phyloP scores from a whole-genome alignment of 2,113 vertebrate species.

The Syngnathus typhle region DNA sequence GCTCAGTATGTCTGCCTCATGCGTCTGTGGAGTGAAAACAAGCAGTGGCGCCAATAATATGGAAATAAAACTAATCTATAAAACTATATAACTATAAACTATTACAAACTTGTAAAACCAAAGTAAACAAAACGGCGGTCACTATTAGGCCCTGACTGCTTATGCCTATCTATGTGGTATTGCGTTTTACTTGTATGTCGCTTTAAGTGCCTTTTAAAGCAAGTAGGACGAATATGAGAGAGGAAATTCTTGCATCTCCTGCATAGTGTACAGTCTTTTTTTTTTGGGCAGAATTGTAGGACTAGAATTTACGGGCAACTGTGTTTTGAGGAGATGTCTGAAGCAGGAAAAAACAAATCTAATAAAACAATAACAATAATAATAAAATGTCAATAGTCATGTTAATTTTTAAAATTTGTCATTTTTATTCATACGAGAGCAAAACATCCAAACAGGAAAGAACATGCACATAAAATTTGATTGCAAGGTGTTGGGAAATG shows the following conservation, averaged over 20 bases:
- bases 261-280: background rate
- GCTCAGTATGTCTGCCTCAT: background rate
- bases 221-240: background rate
- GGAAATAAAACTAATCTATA: background rate
- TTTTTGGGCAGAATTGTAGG: background rate
- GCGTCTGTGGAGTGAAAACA: background rate
- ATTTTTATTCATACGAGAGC: constrained; percentile 23
- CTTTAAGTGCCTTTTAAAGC: background rate
- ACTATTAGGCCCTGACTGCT: background rate
- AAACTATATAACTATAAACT: too few relatives aligned
- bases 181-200: background rate
- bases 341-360: background rate
- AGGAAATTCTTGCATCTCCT: background rate
- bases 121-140: background rate
- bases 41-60: background rate
- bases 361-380: background rate
- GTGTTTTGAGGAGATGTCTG: background rate
- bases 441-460: background rate
- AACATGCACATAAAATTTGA: background rate
- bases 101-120: constrained; percentile 20
- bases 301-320: background rate
- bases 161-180: too few relatives aligned
- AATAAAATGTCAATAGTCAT: background rate
- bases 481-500: background rate
- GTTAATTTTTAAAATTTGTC: background rate